Base-by-base conservation (phyloP, 1,140 invertebrate species). In the Goniozus legneri region DNA sequence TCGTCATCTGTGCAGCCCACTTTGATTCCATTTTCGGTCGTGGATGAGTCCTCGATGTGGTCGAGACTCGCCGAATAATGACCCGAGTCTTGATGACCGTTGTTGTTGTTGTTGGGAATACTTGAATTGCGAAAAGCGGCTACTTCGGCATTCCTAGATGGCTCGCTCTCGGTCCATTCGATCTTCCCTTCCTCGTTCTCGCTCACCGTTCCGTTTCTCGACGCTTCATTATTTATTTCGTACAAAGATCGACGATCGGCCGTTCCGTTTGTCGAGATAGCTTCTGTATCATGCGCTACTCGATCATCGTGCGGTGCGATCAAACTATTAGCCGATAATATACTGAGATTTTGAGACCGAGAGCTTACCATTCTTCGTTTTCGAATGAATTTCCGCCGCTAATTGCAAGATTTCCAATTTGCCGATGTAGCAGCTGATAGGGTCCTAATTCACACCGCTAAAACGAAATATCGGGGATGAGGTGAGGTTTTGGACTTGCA, bases 351-450 rank as follows among this genome's bases (percentile, higher is more conserved):
- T n/a, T n/a, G n/a, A n/a, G n/a, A n/a, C 37, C 62, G 64, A 50
- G 69, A 71, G 64, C 70, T 74, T 56, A 74, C 73, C 73, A 74
- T 74, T 56, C 64, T 72, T 60, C 35, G 50, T 51, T 46, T 22
- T n/a, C n/a, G n/a, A n/a, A n/a, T n/a, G n/a, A n/a, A n/a, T n/a
- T n/a, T n/a, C n/a, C n/a, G n/a, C n/a, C n/a, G n/a, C n/a, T n/a
- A n/a, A n/a, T n/a, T n/a, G n/a, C n/a, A n/a, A n/a, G n/a, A n/a
- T n/a, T n/a, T n/a, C n/a, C n/a, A n/a, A n/a, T n/a, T n/a, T n/a
- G n/a, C n/a, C n/a, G n/a, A n/a, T n/a, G n/a, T n/a, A n/a, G n/a
- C n/a, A n/a, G n/a, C n/a, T n/a, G n/a, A n/a, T n/a, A n/a, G n/a
- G n/a, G n/a, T n/a, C n/a, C n/a, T n/a, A n/a, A n/a, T n/a, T n/a